Evolutionary conservation across 2,797 vertebrate genomes (phyloP), one percentile per base, ranked within the genome.

Genomic region (Nannoperca obscura): DNA sequence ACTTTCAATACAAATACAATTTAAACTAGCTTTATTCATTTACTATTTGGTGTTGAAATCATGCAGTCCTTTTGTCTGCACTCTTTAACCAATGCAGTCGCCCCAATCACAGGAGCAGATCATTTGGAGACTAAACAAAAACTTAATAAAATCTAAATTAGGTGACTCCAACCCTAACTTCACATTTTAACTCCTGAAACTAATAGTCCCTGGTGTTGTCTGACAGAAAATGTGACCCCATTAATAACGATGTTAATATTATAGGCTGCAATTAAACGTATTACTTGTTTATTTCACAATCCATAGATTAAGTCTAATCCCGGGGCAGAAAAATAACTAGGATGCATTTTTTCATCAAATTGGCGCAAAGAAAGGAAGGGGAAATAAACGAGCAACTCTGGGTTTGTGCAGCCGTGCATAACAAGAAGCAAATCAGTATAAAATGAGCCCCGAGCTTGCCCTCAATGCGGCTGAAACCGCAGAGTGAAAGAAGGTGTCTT

Each of bases 401-500:
- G 5, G 3, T 64, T 30, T 63, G 32, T 88, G 54, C 75, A 83
- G 73, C 54, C 49, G 53, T 67, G 76, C 78, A 84, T 50, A 82
- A 66, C 80, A 63, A 74, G 61, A 64, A 22, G 71, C 68, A 87
- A 88, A 85, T 71, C 65, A 68, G 77, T 53, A 3, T 46, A 85
- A 85, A 90, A 84, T 69, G 62, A 81, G 49, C 57, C 46, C 60
- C 8, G 44, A 52, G 67, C 44, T 53, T 71, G 54, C 52, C 60
- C 65, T 80, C 20, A 69, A 27, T 49, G 50, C 64, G 81, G 70
- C 36, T 34, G 38, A 47, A 84, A 81, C 79, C 78, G 55, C 87
- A 85, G 71, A 62, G 11, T 88, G 83, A 91, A 80, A 88, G 85
- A 78, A 82, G 62, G 71, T 82, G 82, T 89, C 87, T 78, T 70